phyloP scores from a whole-genome alignment of 2,797 vertebrate species.

The Phrynocephalus vlangalii region DNA sequence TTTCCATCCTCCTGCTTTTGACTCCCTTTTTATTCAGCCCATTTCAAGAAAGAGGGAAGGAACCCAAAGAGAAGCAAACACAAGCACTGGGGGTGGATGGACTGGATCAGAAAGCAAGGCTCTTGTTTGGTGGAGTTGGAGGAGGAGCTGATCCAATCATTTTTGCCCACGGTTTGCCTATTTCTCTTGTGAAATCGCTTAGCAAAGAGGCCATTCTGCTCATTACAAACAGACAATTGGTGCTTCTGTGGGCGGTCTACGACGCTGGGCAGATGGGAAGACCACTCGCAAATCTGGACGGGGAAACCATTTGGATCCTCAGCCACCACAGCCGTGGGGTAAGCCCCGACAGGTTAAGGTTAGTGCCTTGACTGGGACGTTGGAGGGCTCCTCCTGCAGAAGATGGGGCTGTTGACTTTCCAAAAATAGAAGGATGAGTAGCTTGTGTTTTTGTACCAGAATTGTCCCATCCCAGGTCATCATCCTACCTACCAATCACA shows the following conservation, averaged over 20 bases:
- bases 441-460: not conserved
- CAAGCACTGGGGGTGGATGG: conserved; percentile 31
- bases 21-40: conserved; percentile 60
- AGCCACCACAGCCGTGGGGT: no score
- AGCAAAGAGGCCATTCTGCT: not conserved
- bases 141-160: not conserved
- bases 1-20: conserved; percentile 11
- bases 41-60: rapidly evolving
- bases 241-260: no score
- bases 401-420: not conserved
- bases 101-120: conserved; percentile 38
- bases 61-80: not conserved
- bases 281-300: no score
- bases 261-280: not conserved
- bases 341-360: not conserved
- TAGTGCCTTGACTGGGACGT: not conserved
- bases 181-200: not conserved
- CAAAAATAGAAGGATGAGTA: not conserved
- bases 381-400: no score
- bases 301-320: no score
- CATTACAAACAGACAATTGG: no score
- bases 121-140: conserved; percentile 9
- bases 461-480: not conserved
- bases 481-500: not conserved
- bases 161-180: not conserved